Evolutionary conservation across 2,888 invertebrate genomes (phyloP), one percentile per base, ranked within the genome.

Genomic region (Dryocosmus kuriphilus): DNA sequence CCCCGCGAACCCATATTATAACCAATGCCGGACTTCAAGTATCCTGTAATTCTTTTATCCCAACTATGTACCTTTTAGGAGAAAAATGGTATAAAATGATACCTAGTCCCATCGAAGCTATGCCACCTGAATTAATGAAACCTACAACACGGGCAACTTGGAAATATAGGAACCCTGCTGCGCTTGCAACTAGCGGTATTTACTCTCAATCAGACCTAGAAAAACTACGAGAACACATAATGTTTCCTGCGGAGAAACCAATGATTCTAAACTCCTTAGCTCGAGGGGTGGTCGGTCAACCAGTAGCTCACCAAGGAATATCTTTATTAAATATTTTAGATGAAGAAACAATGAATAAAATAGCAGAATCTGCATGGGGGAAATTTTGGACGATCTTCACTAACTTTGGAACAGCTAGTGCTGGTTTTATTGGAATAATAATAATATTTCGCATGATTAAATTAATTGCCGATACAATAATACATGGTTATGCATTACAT

Each of bases 11-110:
- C 35, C 35, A n/a, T n/a, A n/a, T n/a, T n/a, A n/a, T 35, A 35
- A 35, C 35, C 3, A 35, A 8, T 35, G 7, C 35, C 35, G 35
- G 35, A 35, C n/a, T n/a, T n/a, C n/a, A n/a, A n/a, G n/a, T n/a
- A n/a, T n/a, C n/a, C 9, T 86, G 85, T 32, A 84, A 79, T 9
- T 8, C 74, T 0, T 3, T 86, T 4, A 65, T 83, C 2, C 84
- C 86, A 0, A 30, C 82, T 0, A 67, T 83, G 55, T 86, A 82
- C 30, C 22, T 75, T 7, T 61, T 85, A 4, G 76, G 80, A 7
- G 74, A 76, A 0, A 22, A 51, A 74, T 86, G 85, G 84, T 67
- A 77, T 11, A 57, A 51, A 1, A 19, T 80, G 0, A 0, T 35
- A 0, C 77, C 80, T 2, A 30, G 0, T 3, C 77, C 60, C 0